Evolutionary conservation across 1,140 invertebrate species (phyloP), one percentile per base, ranked within the genome.

Genomic region (Bicyclus anynana): DNA sequence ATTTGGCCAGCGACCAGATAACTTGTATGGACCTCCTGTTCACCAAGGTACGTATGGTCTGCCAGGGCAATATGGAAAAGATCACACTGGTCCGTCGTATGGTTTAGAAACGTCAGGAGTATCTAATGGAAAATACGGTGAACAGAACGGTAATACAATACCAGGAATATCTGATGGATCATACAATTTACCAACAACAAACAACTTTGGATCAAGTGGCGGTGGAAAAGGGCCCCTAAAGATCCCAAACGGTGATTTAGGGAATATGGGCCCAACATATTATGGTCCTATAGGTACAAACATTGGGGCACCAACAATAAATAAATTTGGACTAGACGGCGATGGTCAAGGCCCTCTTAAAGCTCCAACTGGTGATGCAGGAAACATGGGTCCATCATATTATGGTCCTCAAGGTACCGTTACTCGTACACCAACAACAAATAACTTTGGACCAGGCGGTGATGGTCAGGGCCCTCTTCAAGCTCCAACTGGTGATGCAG

Each of bases 11-110:
- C 23, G 23, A 7, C 23, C 23, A 23, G 29, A 1, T 1, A 12
- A 12, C 10, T 33, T 12, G 29, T 33, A 33, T 33, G 10, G 3
- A 33, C 12, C 38, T 44, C 53, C 52, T 17, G 56, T 59, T 42
- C 62, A 21, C 13, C 60, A 50, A 51, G 52, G 29, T 12, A 23
- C 14, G 1, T 16, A 38, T 10, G 35, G 10, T 18, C 18, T 50
- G 10, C 29, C 38, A 16, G 55, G 40, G 2, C 60, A 54, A 57
- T 63, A 64, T 38, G 55, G 26, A 0, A 21, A 26, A 2, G 62
- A 42, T 10, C 47, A 33, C 7, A 4, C 51, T 13, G 46, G 29
- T 5, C 50, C 42, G 18, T 27, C 37, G 26, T 53, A 62, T 53
- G 38, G 20, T 5, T 26, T 53, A 6, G 16, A 13, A 10, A 47